A percentile compares a stretch with the other conserved stretches of the same genome.
These are phyloP conservation scores for Dermatophagoides farinae DNA, from an alignment of 1,140 invertebrate genomes.

Conservation along the genomic window DNA sequence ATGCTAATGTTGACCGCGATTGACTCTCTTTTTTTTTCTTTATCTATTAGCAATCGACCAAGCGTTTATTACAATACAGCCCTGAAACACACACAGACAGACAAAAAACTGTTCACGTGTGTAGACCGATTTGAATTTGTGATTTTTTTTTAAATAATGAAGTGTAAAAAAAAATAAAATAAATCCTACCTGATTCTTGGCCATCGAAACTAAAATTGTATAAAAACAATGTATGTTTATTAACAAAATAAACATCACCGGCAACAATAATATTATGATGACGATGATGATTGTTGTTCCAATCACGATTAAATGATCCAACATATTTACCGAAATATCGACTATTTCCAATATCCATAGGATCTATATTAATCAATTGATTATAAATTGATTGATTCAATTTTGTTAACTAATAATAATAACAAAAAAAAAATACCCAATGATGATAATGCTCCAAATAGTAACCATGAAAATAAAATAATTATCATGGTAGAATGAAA, in stretches of 20 bases:
- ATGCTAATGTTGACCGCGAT: too few species aligned
- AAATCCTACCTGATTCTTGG: conserved; percentile 37
- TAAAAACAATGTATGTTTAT: conserved; percentile 63
- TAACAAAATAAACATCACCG: conserved; percentile 58
- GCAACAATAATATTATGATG: too few species aligned
- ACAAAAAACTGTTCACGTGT: neutral
- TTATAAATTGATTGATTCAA: too few species aligned
- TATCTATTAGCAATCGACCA: too few species aligned
- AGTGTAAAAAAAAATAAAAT: neutral
- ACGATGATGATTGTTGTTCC: too few species aligned
- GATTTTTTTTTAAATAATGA: too few species aligned
- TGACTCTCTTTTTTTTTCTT: too few species aligned
- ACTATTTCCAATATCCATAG: neutral
- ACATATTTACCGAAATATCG: neutral
- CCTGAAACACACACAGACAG: too few species aligned
- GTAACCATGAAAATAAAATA: neutral
- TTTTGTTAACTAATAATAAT: too few species aligned
- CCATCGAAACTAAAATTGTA: conserved; percentile 68
- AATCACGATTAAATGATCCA: neutral
- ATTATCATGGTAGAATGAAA: neutral
- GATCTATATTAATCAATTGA: neutral
- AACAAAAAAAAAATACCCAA: too few species aligned
- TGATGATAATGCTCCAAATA: neutral
- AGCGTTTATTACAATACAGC: too few species aligned
- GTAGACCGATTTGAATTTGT: too few species aligned